Conservation (phyloP, 2,113 vertebrate genomes). For the Agelaius phoeniceus region DNA sequence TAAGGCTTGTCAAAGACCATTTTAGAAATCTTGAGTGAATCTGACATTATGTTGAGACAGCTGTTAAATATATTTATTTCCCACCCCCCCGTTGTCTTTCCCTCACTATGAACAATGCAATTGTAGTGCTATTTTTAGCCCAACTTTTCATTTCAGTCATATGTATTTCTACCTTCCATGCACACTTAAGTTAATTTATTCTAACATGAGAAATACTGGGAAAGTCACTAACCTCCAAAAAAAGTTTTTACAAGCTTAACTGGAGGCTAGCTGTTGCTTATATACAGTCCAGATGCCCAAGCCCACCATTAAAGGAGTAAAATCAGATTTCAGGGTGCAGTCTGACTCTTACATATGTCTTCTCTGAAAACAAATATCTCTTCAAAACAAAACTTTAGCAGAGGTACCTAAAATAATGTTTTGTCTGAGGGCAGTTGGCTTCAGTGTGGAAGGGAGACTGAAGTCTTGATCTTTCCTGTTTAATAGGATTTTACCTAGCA, state of each 20-base stretch:
- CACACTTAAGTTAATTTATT: constrained; percentile 64
- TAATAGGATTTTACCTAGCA: background rate
- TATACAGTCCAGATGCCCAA: constrained; percentile 23
- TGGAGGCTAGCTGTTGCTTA: background rate
- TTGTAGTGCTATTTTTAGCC: constrained; percentile 60
- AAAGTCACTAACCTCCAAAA: background rate
- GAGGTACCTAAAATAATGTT: background rate
- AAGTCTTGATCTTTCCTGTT: background rate
- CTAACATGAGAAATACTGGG: constrained; percentile 37
- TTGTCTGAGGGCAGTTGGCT: background rate
- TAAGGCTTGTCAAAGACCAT: constrained; percentile 59
- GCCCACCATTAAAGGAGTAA: constrained; percentile 21
- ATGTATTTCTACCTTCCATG: constrained; percentile 37
- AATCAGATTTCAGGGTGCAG: constrained; percentile 45
- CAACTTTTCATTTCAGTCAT: constrained; percentile 53
- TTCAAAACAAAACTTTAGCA: background rate
- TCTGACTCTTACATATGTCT: background rate
- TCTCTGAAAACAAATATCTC: constrained; percentile 11
- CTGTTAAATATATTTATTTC: constrained; percentile 62
- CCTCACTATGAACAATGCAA: constrained; percentile 40
- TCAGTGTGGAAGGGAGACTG: background rate
- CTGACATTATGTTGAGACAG: constrained; percentile 71
- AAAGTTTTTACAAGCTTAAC: constrained; percentile 44
- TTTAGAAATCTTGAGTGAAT: constrained; percentile 67
- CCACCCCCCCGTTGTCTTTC: constrained; percentile 26